These are phyloP conservation scores for Alces alces DNA, from an alignment of 2,113 vertebrate genomes.

Conservation along the genomic window DNA sequence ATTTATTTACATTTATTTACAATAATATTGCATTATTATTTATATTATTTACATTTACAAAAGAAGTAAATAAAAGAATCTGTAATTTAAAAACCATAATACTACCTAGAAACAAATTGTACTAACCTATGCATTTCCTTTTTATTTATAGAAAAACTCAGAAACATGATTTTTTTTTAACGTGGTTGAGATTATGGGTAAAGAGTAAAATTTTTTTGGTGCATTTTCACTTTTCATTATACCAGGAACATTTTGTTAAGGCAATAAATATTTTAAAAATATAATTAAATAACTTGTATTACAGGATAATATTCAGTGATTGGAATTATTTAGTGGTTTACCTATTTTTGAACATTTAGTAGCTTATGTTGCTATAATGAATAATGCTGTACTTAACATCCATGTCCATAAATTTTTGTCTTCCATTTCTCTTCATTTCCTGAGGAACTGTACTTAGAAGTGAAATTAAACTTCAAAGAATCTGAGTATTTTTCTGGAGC, in stretches of 20 bases:
- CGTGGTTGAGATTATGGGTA: background rate
- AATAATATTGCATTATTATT: too few species aligned
- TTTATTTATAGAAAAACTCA: background rate
- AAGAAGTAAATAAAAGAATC: background rate
- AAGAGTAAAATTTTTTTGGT: background rate
- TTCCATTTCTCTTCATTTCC: background rate
- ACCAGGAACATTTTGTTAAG: background rate
- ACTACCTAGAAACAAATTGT: background rate
- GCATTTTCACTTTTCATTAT: background rate
- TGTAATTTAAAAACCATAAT: background rate
- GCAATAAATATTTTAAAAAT: background rate
- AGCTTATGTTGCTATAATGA: background rate
- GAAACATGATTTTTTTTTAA: background rate
- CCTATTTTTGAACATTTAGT: conserved; percentile 44
- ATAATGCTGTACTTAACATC: background rate
- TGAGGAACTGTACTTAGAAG: background rate
- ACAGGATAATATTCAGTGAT: background rate
- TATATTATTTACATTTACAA: too few species aligned
- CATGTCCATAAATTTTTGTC: background rate
- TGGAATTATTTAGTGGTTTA: conserved; percentile 9
- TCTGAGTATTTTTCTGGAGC: background rate
- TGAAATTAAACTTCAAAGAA: conserved; percentile 24
- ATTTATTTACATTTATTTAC: too few species aligned
- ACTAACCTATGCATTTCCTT: background rate
- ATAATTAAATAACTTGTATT: background rate